Evolutionary conservation across 2,888 invertebrate species (phyloP), one percentile per base, ranked within the genome.

Genomic region (Nemapogon koenigi): DNA sequence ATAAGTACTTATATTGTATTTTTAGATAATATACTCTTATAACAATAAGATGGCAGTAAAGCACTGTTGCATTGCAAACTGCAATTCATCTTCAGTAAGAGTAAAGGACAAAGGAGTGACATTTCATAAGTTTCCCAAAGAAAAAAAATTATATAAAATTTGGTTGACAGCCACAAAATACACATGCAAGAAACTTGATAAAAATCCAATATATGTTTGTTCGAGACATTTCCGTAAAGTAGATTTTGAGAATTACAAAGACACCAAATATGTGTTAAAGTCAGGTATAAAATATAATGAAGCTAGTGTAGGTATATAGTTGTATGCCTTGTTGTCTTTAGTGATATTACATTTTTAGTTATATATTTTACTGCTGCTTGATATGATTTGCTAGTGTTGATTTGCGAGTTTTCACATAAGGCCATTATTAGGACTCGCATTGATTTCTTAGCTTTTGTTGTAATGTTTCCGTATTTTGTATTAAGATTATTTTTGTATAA

Each of bases 121-220:
- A 25, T 87, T 87, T 55, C 90, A 90, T 60, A 88, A 87, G 50
- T 86, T 88, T 52, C 90, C 90, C 2, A 83, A 84, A 58, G 85
- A 88, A 56, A 55, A 67, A 16, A 70, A 70, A 40, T 72, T 85
- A 40, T 71, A 83, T 39, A 73, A 81, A 35, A 81, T 76, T 57
- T 90, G 90, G 90, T 70, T 85, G 38, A 65, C 68, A n/a, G 80
- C 85, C 49, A 86, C 88, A 50, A 82, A 76, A 19, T 78, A 83
- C 35, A 75, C 75, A 33, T 52, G 62, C 26, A 78, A 78, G 42
- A 81, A 81, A 43, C 78, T 81, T 47, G 79, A 80, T 16, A 72
- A 72, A 29, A 82, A 83, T 55, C 79, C 82, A 41, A 81, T 82
- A 33, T 83, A 85, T 59, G 86, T 90, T 19, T 90, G 90, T 57